Percentiles rank a stretch among this genome's conserved stretches.
These are phyloP conservation scores for Maniola hyperantus DNA, from an alignment of 2,888 invertebrate species.

Conservation along the genomic window DNA sequence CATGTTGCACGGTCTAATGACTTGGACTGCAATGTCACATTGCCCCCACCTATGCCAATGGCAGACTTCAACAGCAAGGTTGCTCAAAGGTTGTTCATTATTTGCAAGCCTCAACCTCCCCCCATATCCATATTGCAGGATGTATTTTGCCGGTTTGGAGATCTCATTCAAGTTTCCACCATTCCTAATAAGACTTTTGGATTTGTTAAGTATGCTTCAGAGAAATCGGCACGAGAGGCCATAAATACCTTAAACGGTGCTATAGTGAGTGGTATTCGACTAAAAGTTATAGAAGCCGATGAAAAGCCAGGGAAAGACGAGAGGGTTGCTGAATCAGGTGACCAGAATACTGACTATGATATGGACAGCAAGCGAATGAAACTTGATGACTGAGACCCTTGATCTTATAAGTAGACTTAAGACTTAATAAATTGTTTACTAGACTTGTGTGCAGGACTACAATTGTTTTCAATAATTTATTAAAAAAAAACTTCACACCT, in stretches of 20 bases:
- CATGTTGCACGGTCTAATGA: conserved; percentile 38
- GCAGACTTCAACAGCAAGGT: conserved; percentile 84
- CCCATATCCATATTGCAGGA: conserved; percentile 89
- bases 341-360: conserved; percentile 50
- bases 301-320: conserved; percentile 73
- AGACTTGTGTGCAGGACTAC: conserved; percentile 1
- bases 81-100: conserved; percentile 86
- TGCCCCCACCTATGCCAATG: conserved; percentile 88
- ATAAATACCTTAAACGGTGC: conserved; percentile 89
- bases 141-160: conserved; percentile 94
- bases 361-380: conserved; percentile 61
- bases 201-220: conserved; percentile 93
- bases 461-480: neutral
- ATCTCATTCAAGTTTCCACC: conserved; percentile 94
- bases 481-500: neutral
- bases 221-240: conserved; percentile 89
- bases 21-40: conserved; percentile 82
- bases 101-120: conserved; percentile 86
- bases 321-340: conserved; percentile 45
- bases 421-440: neutral
- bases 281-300: conserved; percentile 95
- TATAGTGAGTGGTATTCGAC: conserved; percentile 89
- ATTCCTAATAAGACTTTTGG: conserved; percentile 95
- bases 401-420: neutral
- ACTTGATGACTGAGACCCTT: conserved; percentile 41